Conservation (phyloP, 2,888 invertebrate genomes). For the Tetheella fluctuosa region DNA sequence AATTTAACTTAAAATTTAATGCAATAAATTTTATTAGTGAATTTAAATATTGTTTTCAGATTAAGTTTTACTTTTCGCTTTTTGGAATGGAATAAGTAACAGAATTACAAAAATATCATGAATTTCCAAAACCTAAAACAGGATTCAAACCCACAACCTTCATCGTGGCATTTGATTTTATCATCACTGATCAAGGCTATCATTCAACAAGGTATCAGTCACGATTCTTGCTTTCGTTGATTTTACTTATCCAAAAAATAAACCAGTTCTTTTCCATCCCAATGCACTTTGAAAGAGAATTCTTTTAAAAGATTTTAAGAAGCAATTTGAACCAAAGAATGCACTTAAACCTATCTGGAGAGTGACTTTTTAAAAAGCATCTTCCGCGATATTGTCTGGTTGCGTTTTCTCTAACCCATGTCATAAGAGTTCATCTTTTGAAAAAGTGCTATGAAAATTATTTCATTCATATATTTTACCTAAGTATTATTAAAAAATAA, state of each 20-base stretch:
- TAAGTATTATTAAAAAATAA: too few species aligned
- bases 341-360: constrained; percentile 47
- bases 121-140: too few species aligned
- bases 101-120: too few species aligned
- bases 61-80: too few species aligned
- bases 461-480: too few species aligned
- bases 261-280: constrained; percentile 34
- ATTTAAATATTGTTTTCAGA: too few species aligned
- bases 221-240: not conserved
- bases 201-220: not conserved
- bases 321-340: constrained; percentile 51
- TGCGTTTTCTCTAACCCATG: not conserved
- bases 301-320: constrained; percentile 41
- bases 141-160: too few species aligned
- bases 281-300: constrained; percentile 33
- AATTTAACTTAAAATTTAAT: too few species aligned
- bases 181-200: not conserved
- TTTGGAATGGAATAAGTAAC: too few species aligned
- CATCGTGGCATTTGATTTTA: too few species aligned
- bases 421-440: not conserved
- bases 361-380: constrained; percentile 46
- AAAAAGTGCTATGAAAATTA: too few species aligned
- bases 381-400: constrained; percentile 31
- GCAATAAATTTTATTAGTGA: too few species aligned
- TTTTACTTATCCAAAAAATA: constrained; percentile 14